Evolutionary conservation across 2,113 vertebrate genomes (phyloP).

Genomic region (Gavia stellata): DNA sequence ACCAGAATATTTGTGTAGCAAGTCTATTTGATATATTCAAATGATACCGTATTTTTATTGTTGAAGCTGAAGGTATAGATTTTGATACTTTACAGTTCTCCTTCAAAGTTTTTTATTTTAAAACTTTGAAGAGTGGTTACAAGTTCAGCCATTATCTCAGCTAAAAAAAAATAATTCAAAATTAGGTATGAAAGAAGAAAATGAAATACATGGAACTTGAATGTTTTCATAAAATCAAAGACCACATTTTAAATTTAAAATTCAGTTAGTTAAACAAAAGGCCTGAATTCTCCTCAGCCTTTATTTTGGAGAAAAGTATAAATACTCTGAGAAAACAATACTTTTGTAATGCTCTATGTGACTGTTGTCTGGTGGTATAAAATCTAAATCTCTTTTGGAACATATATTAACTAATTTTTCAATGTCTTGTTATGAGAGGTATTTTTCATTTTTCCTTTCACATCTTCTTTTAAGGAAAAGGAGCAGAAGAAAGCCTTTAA

Average conservation of each 20-base stretch:
- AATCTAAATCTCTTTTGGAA: neutral
- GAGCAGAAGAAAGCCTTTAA: slow-evolving; percentile 19
- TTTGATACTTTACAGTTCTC: neutral
- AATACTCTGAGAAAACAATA: neutral
- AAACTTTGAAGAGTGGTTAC: neutral
- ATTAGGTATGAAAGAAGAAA: neutral
- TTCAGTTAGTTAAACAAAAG: neutral
- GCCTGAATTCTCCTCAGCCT: neutral
- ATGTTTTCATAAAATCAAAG: neutral
- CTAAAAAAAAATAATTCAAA: neutral
- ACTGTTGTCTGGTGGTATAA: neutral
- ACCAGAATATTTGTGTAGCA: neutral
- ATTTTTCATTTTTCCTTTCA: neutral
- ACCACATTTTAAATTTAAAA: neutral
- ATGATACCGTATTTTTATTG: neutral
- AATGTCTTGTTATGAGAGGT: neutral
- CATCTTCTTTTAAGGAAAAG: slow-evolving; percentile 11
- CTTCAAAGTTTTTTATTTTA: neutral
- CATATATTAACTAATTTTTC: neutral
- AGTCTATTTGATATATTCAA: neutral
- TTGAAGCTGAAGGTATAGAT: neutral
- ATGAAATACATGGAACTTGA: neutral
- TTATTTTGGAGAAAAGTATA: neutral
- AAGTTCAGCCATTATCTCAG: neutral
- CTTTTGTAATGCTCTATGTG: neutral